phyloP scores from a whole-genome alignment of 1,140 invertebrate genomes.

The Caenorhabditis remanei region DNA sequence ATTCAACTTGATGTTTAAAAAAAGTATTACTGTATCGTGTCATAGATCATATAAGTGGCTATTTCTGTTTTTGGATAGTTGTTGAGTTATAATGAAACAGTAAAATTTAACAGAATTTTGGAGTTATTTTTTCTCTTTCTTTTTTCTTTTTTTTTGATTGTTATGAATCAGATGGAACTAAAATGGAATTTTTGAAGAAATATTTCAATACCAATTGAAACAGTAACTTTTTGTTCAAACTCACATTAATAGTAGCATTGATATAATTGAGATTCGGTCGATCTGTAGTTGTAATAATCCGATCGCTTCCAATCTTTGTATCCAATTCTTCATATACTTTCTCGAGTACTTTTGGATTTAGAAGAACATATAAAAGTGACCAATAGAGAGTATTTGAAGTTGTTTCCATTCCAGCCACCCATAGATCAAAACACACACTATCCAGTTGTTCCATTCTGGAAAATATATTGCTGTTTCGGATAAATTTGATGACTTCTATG shows the following conservation, averaged over 20 bases:
- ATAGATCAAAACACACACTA: conserved; percentile 56
- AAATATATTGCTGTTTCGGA: neutral
- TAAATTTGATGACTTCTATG: neutral
- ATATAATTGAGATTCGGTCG: conserved; percentile 21
- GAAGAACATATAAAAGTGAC: conserved; percentile 54
- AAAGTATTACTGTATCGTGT: too few species aligned
- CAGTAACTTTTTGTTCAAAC: neutral
- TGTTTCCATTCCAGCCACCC: conserved; percentile 63
- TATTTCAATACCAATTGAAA: too few species aligned
- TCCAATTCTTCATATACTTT: conserved; percentile 43
- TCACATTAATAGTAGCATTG: conserved; percentile 38
- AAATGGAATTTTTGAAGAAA: too few species aligned
- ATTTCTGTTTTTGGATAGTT: too few species aligned
- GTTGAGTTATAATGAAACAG: too few species aligned
- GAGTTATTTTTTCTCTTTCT: too few species aligned
- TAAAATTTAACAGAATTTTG: too few species aligned
- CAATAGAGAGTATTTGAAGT: conserved; percentile 60
- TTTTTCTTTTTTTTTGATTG: too few species aligned
- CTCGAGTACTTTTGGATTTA: conserved; percentile 47
- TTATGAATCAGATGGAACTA: too few species aligned
- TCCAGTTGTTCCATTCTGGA: conserved; percentile 58
- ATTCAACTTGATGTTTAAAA: too few species aligned
- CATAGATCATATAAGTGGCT: too few species aligned
- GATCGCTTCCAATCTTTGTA: conserved; percentile 36
- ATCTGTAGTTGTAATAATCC: conserved; percentile 38